A percentile compares a stretch with the other conserved stretches of the same genome.
These are phyloP conservation scores for Macrosteles quadrilineatus DNA, from an alignment of 1,140 invertebrate species.

Conservation along the genomic window DNA sequence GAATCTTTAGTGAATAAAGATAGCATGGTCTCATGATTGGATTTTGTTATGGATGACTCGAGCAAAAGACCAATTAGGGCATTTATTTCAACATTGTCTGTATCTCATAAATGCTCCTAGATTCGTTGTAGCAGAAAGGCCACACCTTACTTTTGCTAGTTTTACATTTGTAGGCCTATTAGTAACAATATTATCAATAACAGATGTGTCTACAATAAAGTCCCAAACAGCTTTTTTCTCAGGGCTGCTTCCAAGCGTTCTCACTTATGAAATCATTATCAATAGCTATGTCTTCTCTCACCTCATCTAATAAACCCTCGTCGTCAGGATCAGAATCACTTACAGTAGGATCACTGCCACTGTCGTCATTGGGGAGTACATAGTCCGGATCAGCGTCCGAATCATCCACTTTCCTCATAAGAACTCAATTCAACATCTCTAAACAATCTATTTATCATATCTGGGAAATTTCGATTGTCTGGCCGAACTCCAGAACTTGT, in stretches of 20 bases:
- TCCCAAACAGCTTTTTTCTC: no score
- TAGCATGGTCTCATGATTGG: no score
- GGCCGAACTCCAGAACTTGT: no score
- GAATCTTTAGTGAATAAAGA: no score
- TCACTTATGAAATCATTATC: background rate
- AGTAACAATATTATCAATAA: slow-evolving; percentile 1
- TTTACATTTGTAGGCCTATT: slow-evolving; percentile 27
- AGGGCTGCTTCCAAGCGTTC: no score
- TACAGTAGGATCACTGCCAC: no score
- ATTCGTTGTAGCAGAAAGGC: background rate
- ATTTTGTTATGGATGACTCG: slow-evolving; percentile 6
- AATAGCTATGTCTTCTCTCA: background rate
- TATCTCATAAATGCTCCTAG: slow-evolving; percentile 21
- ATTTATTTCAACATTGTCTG: no score
- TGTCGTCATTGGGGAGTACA: no score
- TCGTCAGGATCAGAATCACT: no score
- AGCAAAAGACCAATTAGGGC: slow-evolving; percentile 16
- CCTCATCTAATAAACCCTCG: background rate
- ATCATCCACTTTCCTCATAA: background rate
- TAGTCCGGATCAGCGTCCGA: no score
- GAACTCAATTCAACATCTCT: background rate
- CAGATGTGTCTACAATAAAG: no score
- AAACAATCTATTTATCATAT: background rate
- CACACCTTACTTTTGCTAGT: background rate
- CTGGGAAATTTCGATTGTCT: no score